Conservation (phyloP, 2,888 invertebrate species). For the Cheilosia grossa region DNA sequence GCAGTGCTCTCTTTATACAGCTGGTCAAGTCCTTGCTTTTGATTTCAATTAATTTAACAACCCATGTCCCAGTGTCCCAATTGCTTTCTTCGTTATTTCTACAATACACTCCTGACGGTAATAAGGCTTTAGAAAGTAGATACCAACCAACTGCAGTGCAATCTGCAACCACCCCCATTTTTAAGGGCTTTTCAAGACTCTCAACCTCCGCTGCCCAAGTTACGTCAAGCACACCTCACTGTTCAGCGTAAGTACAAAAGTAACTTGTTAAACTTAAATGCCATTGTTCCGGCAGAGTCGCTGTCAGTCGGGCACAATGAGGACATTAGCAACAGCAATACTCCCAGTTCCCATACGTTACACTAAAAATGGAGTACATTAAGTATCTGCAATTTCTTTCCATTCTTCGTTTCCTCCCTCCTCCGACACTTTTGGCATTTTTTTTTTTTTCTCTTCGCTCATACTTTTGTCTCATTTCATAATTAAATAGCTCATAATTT, state of each 20-base stretch:
- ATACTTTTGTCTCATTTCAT: slow-evolving; percentile 50
- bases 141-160: slow-evolving; percentile 22
- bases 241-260: slow-evolving; percentile 12
- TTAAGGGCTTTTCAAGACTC: slow-evolving; percentile 4
- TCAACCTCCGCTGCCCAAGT: background rate
- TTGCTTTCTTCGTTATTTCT: slow-evolving; percentile 38
- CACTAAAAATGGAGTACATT: slow-evolving; percentile 61
- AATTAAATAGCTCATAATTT: slow-evolving; percentile 74
- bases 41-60: slow-evolving; percentile 57
- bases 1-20: no score
- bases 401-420: background rate
- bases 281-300: slow-evolving; percentile 48
- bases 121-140: slow-evolving; percentile 6
- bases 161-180: background rate
- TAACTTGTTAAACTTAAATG: slow-evolving; percentile 44
- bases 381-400: slow-evolving; percentile 72
- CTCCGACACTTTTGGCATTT: background rate
- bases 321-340: slow-evolving; percentile 66
- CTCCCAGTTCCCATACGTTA: slow-evolving; percentile 61
- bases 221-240: slow-evolving; percentile 30
- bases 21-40: slow-evolving; percentile 31
- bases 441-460: slow-evolving; percentile 5
- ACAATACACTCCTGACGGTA: slow-evolving; percentile 5
- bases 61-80: slow-evolving; percentile 7
- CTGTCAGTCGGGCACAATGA: slow-evolving; percentile 49